These are phyloP conservation scores for Actinopyga echinites DNA, from an alignment of 53 echinoderm and acorn worm species.

Conservation along the genomic window DNA sequence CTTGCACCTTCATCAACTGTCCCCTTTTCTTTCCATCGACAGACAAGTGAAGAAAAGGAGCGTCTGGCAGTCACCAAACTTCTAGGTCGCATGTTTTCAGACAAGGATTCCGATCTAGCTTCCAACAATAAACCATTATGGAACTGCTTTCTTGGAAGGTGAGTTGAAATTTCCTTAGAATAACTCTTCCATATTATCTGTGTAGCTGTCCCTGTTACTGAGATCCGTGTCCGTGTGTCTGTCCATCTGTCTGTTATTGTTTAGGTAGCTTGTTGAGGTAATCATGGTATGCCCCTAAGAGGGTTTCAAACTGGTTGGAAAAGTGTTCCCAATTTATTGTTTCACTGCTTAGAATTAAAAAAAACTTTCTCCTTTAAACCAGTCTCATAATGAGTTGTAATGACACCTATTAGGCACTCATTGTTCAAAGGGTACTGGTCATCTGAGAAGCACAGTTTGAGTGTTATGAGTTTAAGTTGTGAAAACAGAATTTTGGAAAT, in stretches of 20 bases:
- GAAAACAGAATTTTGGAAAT: not conserved
- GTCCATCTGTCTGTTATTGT: too few relatives aligned
- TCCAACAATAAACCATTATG: slow-evolving; percentile 94
- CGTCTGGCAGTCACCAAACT: slow-evolving; percentile 88
- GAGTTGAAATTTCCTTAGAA: not conserved
- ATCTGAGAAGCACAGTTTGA: too few relatives aligned
- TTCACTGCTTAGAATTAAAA: too few relatives aligned
- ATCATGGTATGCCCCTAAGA: too few relatives aligned
- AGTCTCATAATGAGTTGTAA: too few relatives aligned
- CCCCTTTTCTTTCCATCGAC: not conserved
- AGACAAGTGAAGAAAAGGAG: slow-evolving; percentile 98
- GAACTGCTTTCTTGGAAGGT: slow-evolving; percentile 99
- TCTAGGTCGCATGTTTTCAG: slow-evolving; percentile 95
- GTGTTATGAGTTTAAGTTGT: too few relatives aligned
- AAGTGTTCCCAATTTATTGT: too few relatives aligned
- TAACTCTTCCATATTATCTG: not conserved
- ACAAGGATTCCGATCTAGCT: slow-evolving; percentile 93
- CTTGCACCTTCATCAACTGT: not conserved
- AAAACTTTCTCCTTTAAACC: too few relatives aligned
- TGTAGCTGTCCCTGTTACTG: not conserved
- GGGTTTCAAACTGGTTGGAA: too few relatives aligned
- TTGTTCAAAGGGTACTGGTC: too few relatives aligned
- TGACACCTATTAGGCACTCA: too few relatives aligned
- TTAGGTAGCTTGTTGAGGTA: too few relatives aligned
- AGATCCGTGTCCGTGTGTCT: not conserved